phyloP scores from a whole-genome alignment of 2,113 vertebrate genomes.

The Petromus typicus region DNA sequence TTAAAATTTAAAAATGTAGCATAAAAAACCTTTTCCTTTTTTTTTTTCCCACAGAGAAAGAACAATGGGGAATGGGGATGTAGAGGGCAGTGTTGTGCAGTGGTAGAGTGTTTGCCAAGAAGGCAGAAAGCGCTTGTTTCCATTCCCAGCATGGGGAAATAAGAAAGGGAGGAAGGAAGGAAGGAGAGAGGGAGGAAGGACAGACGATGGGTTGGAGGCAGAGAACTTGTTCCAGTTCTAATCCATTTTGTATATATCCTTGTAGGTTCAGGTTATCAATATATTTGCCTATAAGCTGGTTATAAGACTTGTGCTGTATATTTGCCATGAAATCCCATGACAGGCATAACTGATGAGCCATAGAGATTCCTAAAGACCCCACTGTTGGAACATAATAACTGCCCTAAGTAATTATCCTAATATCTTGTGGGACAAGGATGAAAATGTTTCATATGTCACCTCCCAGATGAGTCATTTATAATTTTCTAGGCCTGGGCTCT shows the following conservation, averaged over 20 bases:
- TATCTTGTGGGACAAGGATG: fast-evolving
- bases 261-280: not conserved
- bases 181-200: no score
- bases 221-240: fast-evolving
- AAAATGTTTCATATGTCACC: not conserved
- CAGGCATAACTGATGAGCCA: fast-evolving
- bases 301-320: fast-evolving
- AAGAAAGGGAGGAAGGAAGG: no score
- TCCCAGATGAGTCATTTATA: not conserved
- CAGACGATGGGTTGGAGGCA: fast-evolving
- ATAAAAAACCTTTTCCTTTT: not conserved
- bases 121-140: not conserved
- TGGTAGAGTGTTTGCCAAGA: not conserved
- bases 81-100: no score
- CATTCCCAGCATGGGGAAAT: not conserved
- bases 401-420: not conserved
- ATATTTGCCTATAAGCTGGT: not conserved
- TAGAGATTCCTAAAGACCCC: fast-evolving
- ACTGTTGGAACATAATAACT: fast-evolving
- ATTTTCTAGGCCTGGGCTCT: not conserved
- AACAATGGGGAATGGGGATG: not conserved
- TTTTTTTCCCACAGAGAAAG: not conserved
- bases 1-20: not conserved
- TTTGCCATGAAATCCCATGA: not conserved
- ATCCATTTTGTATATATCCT: not conserved